Evolutionary conservation across 2,113 vertebrate genomes (phyloP).

Genomic region (Lipophrys pholis): DNA sequence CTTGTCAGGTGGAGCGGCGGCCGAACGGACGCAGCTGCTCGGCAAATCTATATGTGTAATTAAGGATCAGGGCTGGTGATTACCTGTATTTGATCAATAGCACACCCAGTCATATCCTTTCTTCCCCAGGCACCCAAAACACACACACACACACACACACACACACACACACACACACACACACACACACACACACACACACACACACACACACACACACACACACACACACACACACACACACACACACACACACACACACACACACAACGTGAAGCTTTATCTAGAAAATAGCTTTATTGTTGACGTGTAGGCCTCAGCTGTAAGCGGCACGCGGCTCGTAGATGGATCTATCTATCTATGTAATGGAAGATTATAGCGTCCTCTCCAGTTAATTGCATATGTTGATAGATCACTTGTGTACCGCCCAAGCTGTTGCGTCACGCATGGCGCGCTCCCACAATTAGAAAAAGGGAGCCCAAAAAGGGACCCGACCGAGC

Average conservation of each 20-base stretch:
- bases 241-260: not conserved
- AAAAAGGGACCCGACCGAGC: conserved; percentile 43
- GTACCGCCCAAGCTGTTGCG: conserved; percentile 5
- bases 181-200: not conserved
- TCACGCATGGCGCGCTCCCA: conserved; percentile 38
- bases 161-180: not conserved
- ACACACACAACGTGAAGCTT: not conserved
- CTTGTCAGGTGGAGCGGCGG: conserved; percentile 32
- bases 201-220: not conserved
- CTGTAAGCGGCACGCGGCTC: not conserved
- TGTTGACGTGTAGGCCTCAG: not conserved
- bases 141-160: not conserved
- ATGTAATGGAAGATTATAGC: conserved; percentile 2
- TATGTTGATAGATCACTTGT: conserved; percentile 16
- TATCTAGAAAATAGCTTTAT: not conserved
- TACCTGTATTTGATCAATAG: conserved; percentile 62
- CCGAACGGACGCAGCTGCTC: conserved; percentile 28
- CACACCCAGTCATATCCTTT: conserved; percentile 39
- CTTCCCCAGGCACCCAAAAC: conserved; percentile 23
- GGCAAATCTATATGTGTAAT: conserved; percentile 61
- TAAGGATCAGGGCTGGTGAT: conserved; percentile 54
- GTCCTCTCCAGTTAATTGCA: conserved; percentile 14
- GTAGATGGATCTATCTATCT: not conserved
- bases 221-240: not conserved
- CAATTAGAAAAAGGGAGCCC: conserved; percentile 29